A percentile compares a stretch with the other conserved stretches of the same genome.
Conservation (phyloP, 2,888 invertebrate genomes). For the Rhorus exstirpatorius region DNA sequence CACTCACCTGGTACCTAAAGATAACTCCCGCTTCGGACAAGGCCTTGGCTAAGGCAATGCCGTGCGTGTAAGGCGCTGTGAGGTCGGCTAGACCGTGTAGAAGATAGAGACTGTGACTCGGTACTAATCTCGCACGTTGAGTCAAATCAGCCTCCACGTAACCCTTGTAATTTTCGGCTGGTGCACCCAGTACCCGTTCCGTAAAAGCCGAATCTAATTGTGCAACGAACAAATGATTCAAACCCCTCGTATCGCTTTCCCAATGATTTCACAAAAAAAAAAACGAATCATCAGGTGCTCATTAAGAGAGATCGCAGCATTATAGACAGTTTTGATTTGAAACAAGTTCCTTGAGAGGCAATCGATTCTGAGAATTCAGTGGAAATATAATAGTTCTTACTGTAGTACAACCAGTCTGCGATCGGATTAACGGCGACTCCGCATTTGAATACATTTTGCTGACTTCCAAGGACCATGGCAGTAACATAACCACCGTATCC, state of each 20-base stretch:
- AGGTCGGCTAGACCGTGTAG: slow-evolving; percentile 97
- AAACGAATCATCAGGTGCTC: no score
- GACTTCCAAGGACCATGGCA: slow-evolving; percentile 95
- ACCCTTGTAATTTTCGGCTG: slow-evolving; percentile 95
- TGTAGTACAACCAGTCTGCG: slow-evolving; percentile 98
- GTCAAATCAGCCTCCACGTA: slow-evolving; percentile 97
- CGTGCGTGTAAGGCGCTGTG: slow-evolving; percentile 97
- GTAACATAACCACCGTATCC: slow-evolving; percentile 98
- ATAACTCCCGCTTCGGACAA: slow-evolving; percentile 95
- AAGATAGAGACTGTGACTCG: slow-evolving; percentile 94
- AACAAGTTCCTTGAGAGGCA: no score
- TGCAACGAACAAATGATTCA: slow-evolving; percentile 61
- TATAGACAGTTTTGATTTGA: no score
- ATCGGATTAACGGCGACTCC: slow-evolving; percentile 98
- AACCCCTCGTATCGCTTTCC: not conserved
- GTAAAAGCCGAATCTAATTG: slow-evolving; percentile 97
- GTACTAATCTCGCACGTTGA: slow-evolving; percentile 95
- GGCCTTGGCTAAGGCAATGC: slow-evolving; percentile 95
- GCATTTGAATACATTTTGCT: slow-evolving; percentile 95
- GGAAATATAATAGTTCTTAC: slow-evolving; percentile 88
- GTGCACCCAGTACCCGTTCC: slow-evolving; percentile 96
- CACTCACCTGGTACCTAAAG: slow-evolving; percentile 95
- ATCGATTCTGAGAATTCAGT: not conserved
- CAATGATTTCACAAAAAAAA: no score
- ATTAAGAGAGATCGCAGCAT: no score